Conservation (phyloP, 2,797 vertebrate genomes). For the Xiphophorus birchmanni region DNA sequence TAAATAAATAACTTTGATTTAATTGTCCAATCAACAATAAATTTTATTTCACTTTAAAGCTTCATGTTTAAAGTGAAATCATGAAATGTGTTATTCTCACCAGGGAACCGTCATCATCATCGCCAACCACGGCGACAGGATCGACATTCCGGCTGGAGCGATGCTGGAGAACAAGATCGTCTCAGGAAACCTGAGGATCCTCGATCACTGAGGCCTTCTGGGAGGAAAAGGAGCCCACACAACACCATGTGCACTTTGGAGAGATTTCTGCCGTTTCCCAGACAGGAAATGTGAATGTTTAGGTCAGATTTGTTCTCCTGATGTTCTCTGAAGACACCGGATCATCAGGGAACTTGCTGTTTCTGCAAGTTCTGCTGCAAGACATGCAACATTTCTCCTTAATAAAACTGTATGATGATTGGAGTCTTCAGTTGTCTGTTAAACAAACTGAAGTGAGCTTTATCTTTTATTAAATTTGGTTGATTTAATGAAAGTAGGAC, state of each 20-base stretch:
- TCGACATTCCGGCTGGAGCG: constrained; percentile 95
- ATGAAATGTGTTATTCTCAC: neutral
- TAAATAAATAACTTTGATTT: neutral
- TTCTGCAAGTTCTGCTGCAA: constrained; percentile 1
- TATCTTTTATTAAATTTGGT: neutral
- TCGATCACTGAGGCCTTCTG: constrained; percentile 89
- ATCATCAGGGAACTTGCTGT: constrained; percentile 15
- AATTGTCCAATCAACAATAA: neutral
- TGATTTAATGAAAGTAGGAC: neutral
- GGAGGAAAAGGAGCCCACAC: neutral
- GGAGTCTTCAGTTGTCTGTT: neutral
- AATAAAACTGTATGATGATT: constrained; percentile 51
- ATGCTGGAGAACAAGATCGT: constrained; percentile 98
- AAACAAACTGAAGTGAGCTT: neutral
- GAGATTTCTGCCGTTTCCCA: constrained; percentile 16
- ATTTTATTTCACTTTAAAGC: neutral
- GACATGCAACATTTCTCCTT: constrained; percentile 9
- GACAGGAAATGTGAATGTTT: neutral
- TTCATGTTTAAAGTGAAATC: neutral
- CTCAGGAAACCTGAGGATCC: constrained; percentile 95
- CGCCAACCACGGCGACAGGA: constrained; percentile 94
- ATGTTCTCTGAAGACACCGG: neutral
- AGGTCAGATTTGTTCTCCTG: neutral
- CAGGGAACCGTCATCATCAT: constrained; percentile 98
- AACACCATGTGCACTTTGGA: constrained; percentile 20